Base-by-base conservation (phyloP, 2,113 vertebrate species). In the Nematolebias whitei region DNA sequence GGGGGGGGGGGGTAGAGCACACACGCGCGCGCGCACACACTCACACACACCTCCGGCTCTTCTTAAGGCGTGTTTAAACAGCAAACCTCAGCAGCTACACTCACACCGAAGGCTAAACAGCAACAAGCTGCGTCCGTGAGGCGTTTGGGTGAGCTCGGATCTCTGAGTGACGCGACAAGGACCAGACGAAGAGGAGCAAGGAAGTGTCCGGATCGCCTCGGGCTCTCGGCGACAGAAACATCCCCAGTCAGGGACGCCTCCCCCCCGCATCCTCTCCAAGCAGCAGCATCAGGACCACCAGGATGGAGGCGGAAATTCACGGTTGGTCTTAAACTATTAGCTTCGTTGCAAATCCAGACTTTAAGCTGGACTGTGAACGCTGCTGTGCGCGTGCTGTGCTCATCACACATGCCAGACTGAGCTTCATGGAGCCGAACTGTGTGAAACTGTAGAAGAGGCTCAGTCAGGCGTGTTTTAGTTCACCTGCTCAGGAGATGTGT, bases 301-400 rank as follows among this genome's bases (percentile, higher is more conserved):
- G 81, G 72, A 91, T 91, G 91, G 87, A 91, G 58, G 84, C 76
- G 63, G 84, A 89, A 40, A 67, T 66, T 53, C 62, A 87, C 81
- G 90, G 92, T 92, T 64, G 6, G 91, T 78, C 38, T 19, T 14
- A 29, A 1, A 32, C 29, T 56, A 20, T 43, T 39, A 39, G 3
- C 26, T 12, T 52, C 8, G 20, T 40, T 43, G 49, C 18, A 15
- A 41, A 41, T 15, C 40, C 41, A 32, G 14, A 56, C 44, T 40
- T 59, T 23, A 20, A 43, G 15, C 68, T 23, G n/a, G 18, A 57
- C 40, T 15, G 39, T 23, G 22, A 22, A 2, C 39, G 56, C 7
- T 51, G 4, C 5, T 41, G 53, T 71, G 53, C 40, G 51, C 48
- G 12, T 41, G 63, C 51, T 59, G 20, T 47, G 41, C 64, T 61